A percentile compares a stretch with the other conserved stretches of the same genome.
These are phyloP conservation scores for Plagodis pulveraria DNA, from an alignment of 2,888 invertebrate species.

Conservation along the genomic window DNA sequence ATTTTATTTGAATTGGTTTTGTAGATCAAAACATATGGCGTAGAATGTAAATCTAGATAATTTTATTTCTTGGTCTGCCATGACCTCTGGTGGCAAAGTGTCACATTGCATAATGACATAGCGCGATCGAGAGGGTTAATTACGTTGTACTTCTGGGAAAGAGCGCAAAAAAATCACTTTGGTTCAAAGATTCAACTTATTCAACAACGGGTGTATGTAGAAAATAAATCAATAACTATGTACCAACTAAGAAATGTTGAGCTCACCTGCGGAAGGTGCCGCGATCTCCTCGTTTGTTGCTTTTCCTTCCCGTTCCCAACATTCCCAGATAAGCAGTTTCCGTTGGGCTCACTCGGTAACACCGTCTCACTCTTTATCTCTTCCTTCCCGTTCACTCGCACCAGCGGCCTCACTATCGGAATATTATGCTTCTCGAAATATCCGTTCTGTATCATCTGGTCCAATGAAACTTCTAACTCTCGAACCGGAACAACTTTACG, in stretches of 20 bases:
- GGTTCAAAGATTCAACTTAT: too few species aligned
- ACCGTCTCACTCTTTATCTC: constrained; percentile 48
- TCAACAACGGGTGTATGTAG: too few species aligned
- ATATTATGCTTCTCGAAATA: constrained; percentile 81
- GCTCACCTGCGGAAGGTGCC: constrained; percentile 76
- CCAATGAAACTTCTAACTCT: constrained; percentile 78
- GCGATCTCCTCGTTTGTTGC: constrained; percentile 55
- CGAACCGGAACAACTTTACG: constrained; percentile 76
- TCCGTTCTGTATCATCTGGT: constrained; percentile 81
- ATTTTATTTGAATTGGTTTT: too few species aligned
- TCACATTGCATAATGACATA: too few species aligned
- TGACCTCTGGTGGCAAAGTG: too few species aligned
- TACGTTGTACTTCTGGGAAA: too few species aligned
- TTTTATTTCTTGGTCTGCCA: too few species aligned
- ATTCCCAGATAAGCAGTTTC: constrained; percentile 67
- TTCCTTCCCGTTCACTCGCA: constrained; percentile 48
- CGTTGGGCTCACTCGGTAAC: constrained; percentile 64
- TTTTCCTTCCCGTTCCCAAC: constrained; percentile 47
- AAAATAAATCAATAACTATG: too few species aligned
- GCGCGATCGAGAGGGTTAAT: too few species aligned
- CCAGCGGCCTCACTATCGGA: constrained; percentile 63
- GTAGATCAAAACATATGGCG: too few species aligned
- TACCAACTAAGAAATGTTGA: neutral
- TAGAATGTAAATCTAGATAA: too few species aligned
- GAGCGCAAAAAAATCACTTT: too few species aligned